phyloP scores from a whole-genome alignment of 2,797 vertebrate genomes.

The Kryptolebias ocellatus region DNA sequence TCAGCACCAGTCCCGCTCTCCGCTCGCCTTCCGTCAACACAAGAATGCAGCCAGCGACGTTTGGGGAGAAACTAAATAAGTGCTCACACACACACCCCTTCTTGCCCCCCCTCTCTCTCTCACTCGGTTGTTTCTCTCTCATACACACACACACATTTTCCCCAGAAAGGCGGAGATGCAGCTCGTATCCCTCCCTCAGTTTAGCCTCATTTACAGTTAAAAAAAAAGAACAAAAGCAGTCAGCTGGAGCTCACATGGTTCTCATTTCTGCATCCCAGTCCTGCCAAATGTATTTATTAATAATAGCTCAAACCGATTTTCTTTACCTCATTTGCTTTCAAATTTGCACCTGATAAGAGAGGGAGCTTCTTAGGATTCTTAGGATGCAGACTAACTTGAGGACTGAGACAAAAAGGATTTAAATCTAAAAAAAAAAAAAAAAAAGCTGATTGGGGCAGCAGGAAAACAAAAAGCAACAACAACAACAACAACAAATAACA shows the following conservation, averaged over 20 bases:
- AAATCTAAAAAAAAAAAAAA: too few relatives aligned
- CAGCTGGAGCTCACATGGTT: constrained; percentile 23
- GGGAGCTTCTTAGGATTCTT: too few relatives aligned
- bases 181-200: constrained; percentile 10
- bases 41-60: constrained; percentile 67
- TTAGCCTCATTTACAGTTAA: constrained; percentile 18
- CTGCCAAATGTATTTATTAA: constrained; percentile 1
- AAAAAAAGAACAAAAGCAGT: not conserved
- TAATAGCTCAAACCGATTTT: not conserved
- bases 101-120: not conserved
- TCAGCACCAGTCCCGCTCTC: constrained; percentile 33
- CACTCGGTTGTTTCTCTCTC: not conserved
- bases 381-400: too few relatives aligned
- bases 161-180: constrained; percentile 23
- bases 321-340: not conserved
- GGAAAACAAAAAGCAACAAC: too few relatives aligned
- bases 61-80: constrained; percentile 62
- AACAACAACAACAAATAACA: too few relatives aligned
- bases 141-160: constrained; percentile 14
- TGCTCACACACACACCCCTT: constrained; percentile 22
- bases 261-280: constrained; percentile 10
- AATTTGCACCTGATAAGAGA: not conserved
- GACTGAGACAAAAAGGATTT: too few relatives aligned
- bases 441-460: too few relatives aligned
- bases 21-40: constrained; percentile 47